A percentile compares a stretch with the other conserved stretches of the same genome.
phyloP scores from a whole-genome alignment of 1,140 invertebrate genomes.

The Pseudomyrmex pallidus region DNA sequence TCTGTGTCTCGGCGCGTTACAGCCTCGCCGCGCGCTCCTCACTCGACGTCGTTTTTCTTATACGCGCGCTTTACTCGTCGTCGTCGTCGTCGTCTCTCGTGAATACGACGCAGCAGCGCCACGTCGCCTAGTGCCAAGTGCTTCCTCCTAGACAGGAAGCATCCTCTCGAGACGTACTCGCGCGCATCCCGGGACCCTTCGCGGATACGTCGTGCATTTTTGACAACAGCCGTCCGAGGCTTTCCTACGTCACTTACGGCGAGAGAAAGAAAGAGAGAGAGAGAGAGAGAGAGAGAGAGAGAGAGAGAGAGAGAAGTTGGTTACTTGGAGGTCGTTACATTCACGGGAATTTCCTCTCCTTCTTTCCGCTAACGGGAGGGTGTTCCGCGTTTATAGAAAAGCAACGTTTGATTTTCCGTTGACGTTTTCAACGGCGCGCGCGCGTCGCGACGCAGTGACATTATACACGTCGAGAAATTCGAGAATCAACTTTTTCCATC shows the following conservation, averaged over 20 bases:
- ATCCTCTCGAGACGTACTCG: slow-evolving; percentile 53
- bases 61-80: background rate
- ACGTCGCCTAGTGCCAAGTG: slow-evolving; percentile 52
- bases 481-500: slow-evolving; percentile 52
- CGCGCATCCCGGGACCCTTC: slow-evolving; percentile 1
- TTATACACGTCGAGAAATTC: slow-evolving; percentile 35
- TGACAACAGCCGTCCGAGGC: background rate
- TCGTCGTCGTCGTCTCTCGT: slow-evolving; percentile 38
- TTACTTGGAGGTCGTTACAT: background rate
- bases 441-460: background rate
- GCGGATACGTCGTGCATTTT: slow-evolving; percentile 38
- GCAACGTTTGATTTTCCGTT: background rate
- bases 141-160: slow-evolving; percentile 59
- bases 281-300: background rate
- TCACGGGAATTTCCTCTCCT: background rate
- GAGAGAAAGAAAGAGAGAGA: background rate
- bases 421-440: background rate
- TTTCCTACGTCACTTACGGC: background rate
- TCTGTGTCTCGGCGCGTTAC: slow-evolving; percentile 52
- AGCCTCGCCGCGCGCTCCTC: background rate
- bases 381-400: too few relatives aligned
- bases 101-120: slow-evolving; percentile 23
- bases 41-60: background rate
- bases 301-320: background rate
- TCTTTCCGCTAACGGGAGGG: background rate